Evolutionary conservation across 2,797 vertebrate species (phyloP), one percentile per base, ranked within the genome.

Genomic region (Benthosema pterotum): DNA sequence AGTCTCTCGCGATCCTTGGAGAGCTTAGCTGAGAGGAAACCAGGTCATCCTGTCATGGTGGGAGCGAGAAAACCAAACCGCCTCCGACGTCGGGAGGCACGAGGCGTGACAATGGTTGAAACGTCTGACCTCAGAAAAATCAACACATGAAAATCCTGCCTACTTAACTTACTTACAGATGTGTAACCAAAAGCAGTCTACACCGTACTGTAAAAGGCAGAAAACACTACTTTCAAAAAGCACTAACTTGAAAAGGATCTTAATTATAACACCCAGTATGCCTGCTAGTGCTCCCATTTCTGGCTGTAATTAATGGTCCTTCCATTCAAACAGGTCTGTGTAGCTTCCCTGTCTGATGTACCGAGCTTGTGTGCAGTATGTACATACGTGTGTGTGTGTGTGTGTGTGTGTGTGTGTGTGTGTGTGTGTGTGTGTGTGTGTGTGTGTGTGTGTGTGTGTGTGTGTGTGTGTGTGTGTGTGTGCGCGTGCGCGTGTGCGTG

Each of bases 1-100:
- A 71, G 14, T 58, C 53, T 77, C 42, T 12, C 62, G n/a, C n/a
- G n/a, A n/a, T n/a, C n/a, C 71, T 16, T 12, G 65, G 57, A 55
- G n/a, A 64, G 53, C 58, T 75, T 69, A 75, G 65, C 56, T 11
- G 64, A 78, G 78, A 69, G 76, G 63, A 85, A 85, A 66, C 67
- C 68, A 45, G 68, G 75, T 76, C 68, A 57, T 42, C 22, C 52
- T 65, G 70, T 78, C 69, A 67, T 38, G 62, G 74, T n/a, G 70
- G 52, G 67, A 65, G 49, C 45, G 45, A 54, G 52, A 73, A n/a
- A n/a, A n/a, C n/a, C n/a, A n/a, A 49, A 72, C 71, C 17, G 54
- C 53, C 60, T 71, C 57, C 5, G 22, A 52, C 45, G 28, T 69
- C 57, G 38, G 62, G 51, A 43, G 56, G 62, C 48, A 42, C 51